phyloP scores from a whole-genome alignment of 2,113 vertebrate species.

The Neogale vison region DNA sequence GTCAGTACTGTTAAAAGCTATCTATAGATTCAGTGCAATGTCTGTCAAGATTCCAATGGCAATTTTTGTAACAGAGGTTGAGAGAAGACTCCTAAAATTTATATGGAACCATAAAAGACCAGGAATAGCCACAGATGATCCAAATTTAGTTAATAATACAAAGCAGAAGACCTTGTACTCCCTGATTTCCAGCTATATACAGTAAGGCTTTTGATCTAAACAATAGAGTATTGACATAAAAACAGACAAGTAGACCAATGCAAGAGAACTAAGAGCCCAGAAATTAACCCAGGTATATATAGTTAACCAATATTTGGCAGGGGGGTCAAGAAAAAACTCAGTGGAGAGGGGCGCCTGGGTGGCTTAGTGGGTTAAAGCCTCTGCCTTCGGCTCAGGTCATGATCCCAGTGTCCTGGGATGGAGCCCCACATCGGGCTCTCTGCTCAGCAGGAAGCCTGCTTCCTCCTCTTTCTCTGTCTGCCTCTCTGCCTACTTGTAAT shows the following conservation, averaged over 20 bases:
- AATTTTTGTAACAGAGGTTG: background rate
- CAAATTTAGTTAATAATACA: background rate
- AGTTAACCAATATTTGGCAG: background rate
- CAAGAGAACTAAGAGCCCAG: background rate
- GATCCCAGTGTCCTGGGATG: too few relatives aligned
- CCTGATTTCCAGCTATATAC: background rate
- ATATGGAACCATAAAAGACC: background rate
- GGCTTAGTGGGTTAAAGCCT: too few relatives aligned
- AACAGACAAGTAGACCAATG: background rate
- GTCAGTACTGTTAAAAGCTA: background rate
- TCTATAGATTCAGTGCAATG: background rate
- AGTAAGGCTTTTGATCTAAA: background rate
- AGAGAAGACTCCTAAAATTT: background rate
- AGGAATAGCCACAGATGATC: background rate
- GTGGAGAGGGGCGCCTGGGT: background rate
- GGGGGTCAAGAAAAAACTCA: background rate
- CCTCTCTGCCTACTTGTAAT: too few relatives aligned
- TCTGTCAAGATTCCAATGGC: background rate
- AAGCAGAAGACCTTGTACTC: background rate
- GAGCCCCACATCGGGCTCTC: too few relatives aligned
- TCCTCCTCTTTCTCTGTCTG: too few relatives aligned
- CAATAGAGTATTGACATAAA: background rate
- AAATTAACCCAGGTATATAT: background rate
- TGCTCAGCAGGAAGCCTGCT: too few relatives aligned
- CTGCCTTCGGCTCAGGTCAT: too few relatives aligned